Evolutionary conservation across 2,797 vertebrate species (phyloP).

Genomic region (Echeneis naucrates): DNA sequence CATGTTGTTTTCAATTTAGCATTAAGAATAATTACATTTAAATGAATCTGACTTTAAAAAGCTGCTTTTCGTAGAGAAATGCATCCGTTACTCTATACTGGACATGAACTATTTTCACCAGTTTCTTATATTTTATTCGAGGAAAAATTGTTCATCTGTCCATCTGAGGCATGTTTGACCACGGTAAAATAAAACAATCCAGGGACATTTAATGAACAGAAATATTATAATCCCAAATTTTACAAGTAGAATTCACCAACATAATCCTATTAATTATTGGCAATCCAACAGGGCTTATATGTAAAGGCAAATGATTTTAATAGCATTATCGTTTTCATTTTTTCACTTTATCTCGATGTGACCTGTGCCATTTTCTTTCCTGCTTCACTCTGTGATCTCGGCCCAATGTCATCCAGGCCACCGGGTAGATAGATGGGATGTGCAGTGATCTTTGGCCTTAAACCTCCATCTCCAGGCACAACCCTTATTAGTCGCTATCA

Average conservation of each 20-base stretch:
- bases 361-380: conserved; percentile 50
- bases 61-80: no score
- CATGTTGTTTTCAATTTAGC: no score
- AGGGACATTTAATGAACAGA: not conserved
- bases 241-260: not conserved
- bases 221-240: not conserved
- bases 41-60: not conserved
- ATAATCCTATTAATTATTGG: not conserved
- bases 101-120: not conserved
- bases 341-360: conserved; percentile 66
- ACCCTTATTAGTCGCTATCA: conserved; percentile 59
- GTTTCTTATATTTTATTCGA: not conserved
- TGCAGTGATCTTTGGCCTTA: conserved; percentile 77
- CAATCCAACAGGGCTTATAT: not conserved
- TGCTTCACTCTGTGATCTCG: conserved; percentile 67
- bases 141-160: not conserved
- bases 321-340: not conserved
- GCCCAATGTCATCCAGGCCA: conserved; percentile 74
- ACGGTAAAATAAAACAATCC: not conserved
- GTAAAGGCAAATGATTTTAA: not conserved
- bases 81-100: not conserved
- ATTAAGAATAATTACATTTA: not conserved
- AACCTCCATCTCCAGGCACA: conserved; percentile 66
- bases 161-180: no score
- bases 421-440: conserved; percentile 77